A percentile compares a stretch with the other conserved stretches of the same genome.
Evolutionary conservation across 2,113 vertebrate species (phyloP).

Genomic region (Emydura subglobosa): DNA sequence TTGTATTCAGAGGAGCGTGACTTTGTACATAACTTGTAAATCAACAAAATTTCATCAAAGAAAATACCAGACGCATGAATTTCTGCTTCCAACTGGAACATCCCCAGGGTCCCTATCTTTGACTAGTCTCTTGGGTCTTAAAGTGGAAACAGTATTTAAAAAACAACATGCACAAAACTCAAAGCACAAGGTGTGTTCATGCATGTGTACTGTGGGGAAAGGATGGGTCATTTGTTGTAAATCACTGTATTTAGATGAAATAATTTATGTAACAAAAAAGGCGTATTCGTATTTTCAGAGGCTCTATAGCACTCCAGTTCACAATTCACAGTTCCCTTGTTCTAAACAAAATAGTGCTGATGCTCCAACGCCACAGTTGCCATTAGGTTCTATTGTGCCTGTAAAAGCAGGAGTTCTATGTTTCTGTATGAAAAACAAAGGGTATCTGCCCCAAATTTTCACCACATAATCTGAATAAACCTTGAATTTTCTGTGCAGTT

Average conservation of each 20-base stretch:
- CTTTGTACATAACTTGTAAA: not conserved
- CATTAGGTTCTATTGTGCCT: not conserved
- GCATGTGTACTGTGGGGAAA: not conserved
- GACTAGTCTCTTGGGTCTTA: not conserved
- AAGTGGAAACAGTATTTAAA: not conserved
- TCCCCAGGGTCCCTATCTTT: not conserved
- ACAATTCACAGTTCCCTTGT: not conserved
- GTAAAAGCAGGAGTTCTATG: not conserved
- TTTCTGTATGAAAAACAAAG: not conserved
- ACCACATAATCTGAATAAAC: not conserved
- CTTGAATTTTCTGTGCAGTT: not conserved
- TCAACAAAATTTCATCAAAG: not conserved
- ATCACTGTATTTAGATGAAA: not conserved
- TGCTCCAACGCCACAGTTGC: not conserved
- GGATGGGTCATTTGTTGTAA: not conserved
- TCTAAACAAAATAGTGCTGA: not conserved
- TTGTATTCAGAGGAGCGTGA: not conserved
- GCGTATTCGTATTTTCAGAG: not conserved
- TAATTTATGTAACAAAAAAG: not conserved
- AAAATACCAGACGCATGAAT: not conserved
- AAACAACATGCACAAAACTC: not conserved
- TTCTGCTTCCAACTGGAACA: not conserved
- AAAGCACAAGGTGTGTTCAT: not conserved
- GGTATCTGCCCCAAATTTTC: not conserved
- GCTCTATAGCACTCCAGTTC: not conserved